phyloP scores from a whole-genome alignment of 2,888 invertebrate species.

The Tachina grossa region DNA sequence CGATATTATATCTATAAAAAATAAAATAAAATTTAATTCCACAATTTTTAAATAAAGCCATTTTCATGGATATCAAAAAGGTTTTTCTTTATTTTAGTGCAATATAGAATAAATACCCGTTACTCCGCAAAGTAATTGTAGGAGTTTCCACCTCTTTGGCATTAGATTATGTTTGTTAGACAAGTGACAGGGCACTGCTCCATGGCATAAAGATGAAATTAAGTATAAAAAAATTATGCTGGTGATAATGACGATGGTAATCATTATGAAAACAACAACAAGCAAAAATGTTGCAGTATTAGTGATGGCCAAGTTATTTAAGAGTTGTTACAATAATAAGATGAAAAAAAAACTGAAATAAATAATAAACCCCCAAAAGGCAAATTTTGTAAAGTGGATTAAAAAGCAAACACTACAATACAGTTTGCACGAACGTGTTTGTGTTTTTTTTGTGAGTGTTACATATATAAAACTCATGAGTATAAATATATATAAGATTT shows the following conservation, averaged over 20 bases:
- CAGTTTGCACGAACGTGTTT: neutral
- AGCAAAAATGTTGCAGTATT: slow-evolving; percentile 22
- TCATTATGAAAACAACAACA: slow-evolving; percentile 48
- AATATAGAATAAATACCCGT: no score
- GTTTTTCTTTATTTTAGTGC: no score
- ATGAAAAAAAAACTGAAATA: slow-evolving; percentile 23
- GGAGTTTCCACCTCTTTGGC: slow-evolving; percentile 61
- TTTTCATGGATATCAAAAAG: no score
- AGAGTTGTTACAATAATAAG: slow-evolving; percentile 5
- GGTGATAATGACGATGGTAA: slow-evolving; percentile 34
- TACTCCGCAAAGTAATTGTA: slow-evolving; percentile 53
- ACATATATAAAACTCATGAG: neutral
- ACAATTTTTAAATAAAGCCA: no score
- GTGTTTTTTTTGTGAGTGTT: neutral
- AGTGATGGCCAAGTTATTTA: slow-evolving; percentile 51
- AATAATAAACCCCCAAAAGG: slow-evolving; percentile 68
- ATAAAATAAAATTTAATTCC: no score
- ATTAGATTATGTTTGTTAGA: slow-evolving; percentile 57
- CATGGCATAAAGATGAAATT: slow-evolving; percentile 13
- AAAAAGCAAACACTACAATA: slow-evolving; percentile 7
- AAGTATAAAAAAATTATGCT: slow-evolving; percentile 4
- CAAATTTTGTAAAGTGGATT: slow-evolving; percentile 58
- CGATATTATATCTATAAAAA: no score
- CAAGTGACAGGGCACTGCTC: slow-evolving; percentile 55
- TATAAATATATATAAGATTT: slow-evolving; percentile 50